Evolutionary conservation across 2,888 invertebrate genomes (phyloP), one percentile per base, ranked within the genome.

Genomic region (Mechanitis mazaeus): DNA sequence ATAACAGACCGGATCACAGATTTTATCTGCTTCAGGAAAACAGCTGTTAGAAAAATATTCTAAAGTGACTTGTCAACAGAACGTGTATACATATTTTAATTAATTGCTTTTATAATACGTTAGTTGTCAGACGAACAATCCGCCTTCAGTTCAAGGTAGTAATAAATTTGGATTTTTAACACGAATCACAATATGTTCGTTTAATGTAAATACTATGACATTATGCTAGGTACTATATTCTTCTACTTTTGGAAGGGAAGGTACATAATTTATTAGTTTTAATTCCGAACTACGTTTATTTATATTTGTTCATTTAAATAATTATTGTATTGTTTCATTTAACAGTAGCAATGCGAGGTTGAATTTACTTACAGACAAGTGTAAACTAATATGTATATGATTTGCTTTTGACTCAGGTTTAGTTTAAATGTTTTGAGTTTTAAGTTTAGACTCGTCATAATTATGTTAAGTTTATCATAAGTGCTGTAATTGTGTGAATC

Each of bases 1-100:
- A 65, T 67, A 63, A 66, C 59, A 63, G 69, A 70, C 68, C 69
- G 69, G 69, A 71, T 71, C 69, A 67, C 62, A 61, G 75, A 77
- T 78, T 67, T 74, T 75, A 78, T 78, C 76, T 70, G 47, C 56
- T 73, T 68, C 75, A 72, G 77, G 75, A 77, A 77, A 73, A 70
- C 63, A 3, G 45, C 67, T 50, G 59, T 55, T 3, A 50, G 20
- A 20, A 50, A 50, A 31, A 50, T 47, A 3, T 3, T 7, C 50
- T 7, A 31, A 50, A 50, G 11, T 31, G 28, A 50, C 31, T 31
- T 50, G 50, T 50, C 50, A 50, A 31, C 31, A 11, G 6, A 20
- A 47, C 50, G 31, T 50, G 31, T 50, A 42, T 11, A 9, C 7
- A 47, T 47, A 47, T 47, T 28, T 31, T 31, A 31, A 9, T 31